Evolutionary conservation across 2,113 vertebrate genomes (phyloP), one percentile per base, ranked within the genome.

Genomic region (Okapia johnstoni): DNA sequence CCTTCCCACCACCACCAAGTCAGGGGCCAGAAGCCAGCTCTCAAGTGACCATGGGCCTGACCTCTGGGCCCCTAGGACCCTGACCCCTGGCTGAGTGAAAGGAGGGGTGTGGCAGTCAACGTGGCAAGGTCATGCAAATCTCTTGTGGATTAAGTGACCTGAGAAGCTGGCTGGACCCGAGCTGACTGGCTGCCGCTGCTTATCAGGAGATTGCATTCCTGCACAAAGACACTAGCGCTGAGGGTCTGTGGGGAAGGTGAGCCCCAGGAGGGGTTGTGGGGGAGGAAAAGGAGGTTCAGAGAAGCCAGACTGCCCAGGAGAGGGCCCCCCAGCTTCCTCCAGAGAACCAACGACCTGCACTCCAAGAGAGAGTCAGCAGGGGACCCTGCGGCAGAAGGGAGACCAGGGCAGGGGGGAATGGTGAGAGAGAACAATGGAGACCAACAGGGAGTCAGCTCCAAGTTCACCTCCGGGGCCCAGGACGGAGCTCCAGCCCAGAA

Each of bases 401-500:
- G 5, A 28, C 26, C 52, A 12, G 36, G 19, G 7, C 9, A 28
- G 40, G 14, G 40, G 40, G 23, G 19, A 48, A 9, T 26, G 43
- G 30, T 1, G 3, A 28, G 12, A 4, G 48, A 48, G 46, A 43
- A 28, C 7, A 85, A 2, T 6, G 19, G 46, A 55, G 26, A 57
- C 70, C 76, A n/a, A 14, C 4, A 46, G 33, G 28, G 28, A 26
- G 48, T 11, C 86, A 48, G 21, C 30, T 36, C 9, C 4, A 9
- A 16, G n/a, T 36, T 48, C 2, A 15, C 30, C 30, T 57, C 3
- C 0, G 33, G 50, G n/a, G 46, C 7, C 7, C 46, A 8, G 12
- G 1, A 7, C 0, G 7, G 50, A 25, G 23, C 28, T 5, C 5
- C 50, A 6, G 3, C 6, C 3, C 1, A 6, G 26, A 1, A 1